Base-by-base conservation (phyloP, 2,797 vertebrate genomes). In the Sciaenops ocellatus region DNA sequence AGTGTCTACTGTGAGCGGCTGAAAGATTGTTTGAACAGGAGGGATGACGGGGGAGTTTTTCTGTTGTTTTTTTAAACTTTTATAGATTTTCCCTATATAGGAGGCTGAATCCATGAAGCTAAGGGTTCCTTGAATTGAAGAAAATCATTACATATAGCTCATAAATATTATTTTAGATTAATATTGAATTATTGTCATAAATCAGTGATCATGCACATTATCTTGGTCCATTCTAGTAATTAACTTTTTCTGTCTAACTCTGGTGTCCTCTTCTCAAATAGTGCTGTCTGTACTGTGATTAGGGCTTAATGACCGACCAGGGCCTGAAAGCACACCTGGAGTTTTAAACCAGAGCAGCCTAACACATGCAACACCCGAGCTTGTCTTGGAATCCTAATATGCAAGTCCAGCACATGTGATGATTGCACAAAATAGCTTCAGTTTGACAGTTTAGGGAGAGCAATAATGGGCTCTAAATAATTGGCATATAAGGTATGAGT, bases 11-110 rank as follows among this genome's bases (percentile, higher is more conserved):
- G 42, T 60, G 60, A 63, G 20, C 12, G 24, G 50, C 46, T 62
- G 64, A 51, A 52, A 38, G 57, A 56, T 11, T 42, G 44, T 74
- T 41, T 64, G 22, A 42, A 71, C n/a, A 64, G 50, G 13, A 57
- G 42, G 38, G 10, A 51, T 42, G 61, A 54, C 11, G 0, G 16
- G 24, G 17, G 41, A n/a, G 22, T 65, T 52, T 42, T 61, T n/a
- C 20, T 4, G 8, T 48, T 41, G 2, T 48, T 26, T n/a, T 41
- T 22, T 50, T 9, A 41, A 62, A 47, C 1, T 16, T 42, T 5
- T 20, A 3, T 42, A 7, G 15, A 56, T 15, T 79, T 71, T 48
- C 50, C 2, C 0, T 8, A 12, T 6, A 20, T 12, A 62, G 12
- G 11, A 28, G 38, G 50, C 20, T n/a, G 11, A 11, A 52, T 71